A percentile compares a stretch with the other conserved stretches of the same genome.
phyloP scores from a whole-genome alignment of 2,113 vertebrate genomes.

The Pogonocichla stellata region DNA sequence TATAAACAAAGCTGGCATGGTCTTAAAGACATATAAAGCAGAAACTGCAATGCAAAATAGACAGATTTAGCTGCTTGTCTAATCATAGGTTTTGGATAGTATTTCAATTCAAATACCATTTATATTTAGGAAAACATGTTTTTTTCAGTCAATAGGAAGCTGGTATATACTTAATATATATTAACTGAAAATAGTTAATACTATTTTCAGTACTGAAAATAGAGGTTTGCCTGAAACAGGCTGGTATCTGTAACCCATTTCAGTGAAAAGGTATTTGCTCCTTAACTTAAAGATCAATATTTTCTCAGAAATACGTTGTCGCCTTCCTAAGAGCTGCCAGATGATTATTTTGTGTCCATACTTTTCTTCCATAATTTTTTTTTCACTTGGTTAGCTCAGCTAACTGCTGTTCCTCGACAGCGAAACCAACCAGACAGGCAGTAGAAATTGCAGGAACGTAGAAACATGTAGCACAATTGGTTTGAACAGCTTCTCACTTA shows the following conservation, averaged over 20 bases:
- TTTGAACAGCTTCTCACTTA: slow-evolving; percentile 21
- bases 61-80: neutral
- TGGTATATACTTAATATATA: neutral
- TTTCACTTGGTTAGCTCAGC: neutral
- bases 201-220: neutral
- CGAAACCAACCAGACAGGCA: neutral
- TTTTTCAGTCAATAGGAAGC: neutral
- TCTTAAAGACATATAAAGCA: neutral
- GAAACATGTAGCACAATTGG: neutral
- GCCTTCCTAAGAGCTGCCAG: neutral
- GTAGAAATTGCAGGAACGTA: neutral
- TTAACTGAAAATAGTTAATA: no score
- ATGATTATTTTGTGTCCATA: neutral
- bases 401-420: neutral
- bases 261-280: neutral
- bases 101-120: neutral
- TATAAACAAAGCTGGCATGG: neutral
- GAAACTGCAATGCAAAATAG: neutral
- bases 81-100: neutral
- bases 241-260: neutral
- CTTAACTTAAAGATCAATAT: neutral
- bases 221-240: neutral
- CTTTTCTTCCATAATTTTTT: neutral
- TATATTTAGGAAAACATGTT: neutral
- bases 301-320: neutral